Base-by-base conservation (phyloP, 2,797 vertebrate genomes). In the Helarctos malayanus region DNA sequence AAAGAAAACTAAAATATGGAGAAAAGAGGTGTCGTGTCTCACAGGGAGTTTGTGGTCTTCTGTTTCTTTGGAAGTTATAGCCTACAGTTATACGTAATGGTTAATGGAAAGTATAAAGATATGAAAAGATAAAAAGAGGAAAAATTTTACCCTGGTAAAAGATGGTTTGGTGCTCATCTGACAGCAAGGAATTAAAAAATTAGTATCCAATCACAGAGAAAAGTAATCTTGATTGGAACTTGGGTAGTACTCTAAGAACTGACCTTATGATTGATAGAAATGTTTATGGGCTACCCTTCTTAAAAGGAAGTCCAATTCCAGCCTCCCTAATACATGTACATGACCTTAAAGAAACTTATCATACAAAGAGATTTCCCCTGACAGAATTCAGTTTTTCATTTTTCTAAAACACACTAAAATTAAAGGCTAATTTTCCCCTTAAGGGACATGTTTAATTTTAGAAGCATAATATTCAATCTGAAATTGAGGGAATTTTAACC, bases 401-500 rank as follows among this genome's bases (percentile, higher is more conserved):
- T 96, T 79, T 92, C 45, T 86, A 94, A 96, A 93, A 52, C 69
- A 87, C 45, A 89, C 65, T n/a, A 91, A 93, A 61, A 91, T 81
- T 92, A 97, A 96, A 94, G n/a, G 80, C 32, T 85, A 56, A 68
- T 63, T 96, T 82, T 65, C 49, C 54, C 45, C 56, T 49, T 7
- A 59, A 61, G 91, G 54, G 59, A 76, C 25, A 93, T 29, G 35
- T 6, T 94, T 88, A 86, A 96, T 89, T 94, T 47, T 49, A 65
- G 81, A 96, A 96, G 45, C 32, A 95, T 87, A 57, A 68, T 56
- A 59, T 54, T 73, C 57, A 71, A 79, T 76, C 45, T 69, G 89
- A 94, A 98, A 94, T 47, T 65, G 18, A 45, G 85, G 19, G 14
- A 82, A 95, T 76, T 89, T 98, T 94, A 80, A 94, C 45, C 56